These are phyloP conservation scores for Graphium colonna DNA, from an alignment of 2,888 invertebrate genomes.

Conservation along the genomic window DNA sequence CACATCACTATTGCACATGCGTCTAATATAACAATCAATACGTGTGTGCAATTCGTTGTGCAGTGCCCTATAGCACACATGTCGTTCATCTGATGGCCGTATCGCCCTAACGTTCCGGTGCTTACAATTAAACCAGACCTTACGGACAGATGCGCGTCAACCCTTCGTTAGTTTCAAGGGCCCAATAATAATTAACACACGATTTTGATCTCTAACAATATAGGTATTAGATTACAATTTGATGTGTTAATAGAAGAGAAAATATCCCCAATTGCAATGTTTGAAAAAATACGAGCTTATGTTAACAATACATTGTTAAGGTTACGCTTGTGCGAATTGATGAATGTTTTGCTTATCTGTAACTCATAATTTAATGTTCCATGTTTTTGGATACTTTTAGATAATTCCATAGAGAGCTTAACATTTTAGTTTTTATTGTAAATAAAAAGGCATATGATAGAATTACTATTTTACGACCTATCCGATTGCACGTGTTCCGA, in stretches of 20 bases:
- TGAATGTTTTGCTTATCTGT: background rate
- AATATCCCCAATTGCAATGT: slow-evolving; percentile 1
- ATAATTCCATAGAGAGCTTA: too few relatives aligned
- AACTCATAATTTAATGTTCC: background rate
- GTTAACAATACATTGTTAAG: slow-evolving; percentile 24
- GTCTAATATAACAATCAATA: background rate
- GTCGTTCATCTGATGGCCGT: slow-evolving; percentile 3
- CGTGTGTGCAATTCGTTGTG: background rate
- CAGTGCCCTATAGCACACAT: slow-evolving; percentile 6
- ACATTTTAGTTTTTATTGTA: too few relatives aligned
- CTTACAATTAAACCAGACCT: slow-evolving; percentile 17
- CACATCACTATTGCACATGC: background rate
- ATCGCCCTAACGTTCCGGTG: slow-evolving; percentile 23
- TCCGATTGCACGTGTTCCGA: too few relatives aligned
- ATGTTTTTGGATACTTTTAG: background rate
- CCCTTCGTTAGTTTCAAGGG: slow-evolving; percentile 3
- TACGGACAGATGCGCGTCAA: slow-evolving; percentile 25
- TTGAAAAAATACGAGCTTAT: slow-evolving; percentile 17
- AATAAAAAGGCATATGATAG: too few relatives aligned
- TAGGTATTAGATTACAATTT: background rate
- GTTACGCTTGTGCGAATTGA: slow-evolving; percentile 13
- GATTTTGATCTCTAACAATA: background rate
- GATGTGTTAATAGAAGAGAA: background rate
- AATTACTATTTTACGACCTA: too few relatives aligned
- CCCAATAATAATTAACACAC: background rate